Evolutionary conservation across 2,113 vertebrate species (phyloP), one percentile per base, ranked within the genome.

Genomic region (Lagopus muta): DNA sequence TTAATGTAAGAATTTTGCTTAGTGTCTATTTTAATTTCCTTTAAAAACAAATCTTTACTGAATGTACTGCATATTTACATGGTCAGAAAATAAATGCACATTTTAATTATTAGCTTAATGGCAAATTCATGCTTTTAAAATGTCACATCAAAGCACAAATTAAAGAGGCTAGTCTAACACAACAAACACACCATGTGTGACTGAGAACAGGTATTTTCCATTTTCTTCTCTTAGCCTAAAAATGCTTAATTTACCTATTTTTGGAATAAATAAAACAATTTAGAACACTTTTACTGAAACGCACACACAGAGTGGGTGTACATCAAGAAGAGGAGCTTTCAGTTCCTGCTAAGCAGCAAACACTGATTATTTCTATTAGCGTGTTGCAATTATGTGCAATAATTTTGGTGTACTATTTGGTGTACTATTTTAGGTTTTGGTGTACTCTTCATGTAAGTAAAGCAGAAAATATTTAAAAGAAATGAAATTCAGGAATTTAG

Each of bases 91-190:
- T 36, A 21, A 74, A 71, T 64, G 42, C 18, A 20, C 88, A 38
- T 80, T 94, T 93, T 90, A 90, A 86, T 86, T 88, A 77, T 82
- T 86, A 67, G 86, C 65, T 78, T 90, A 81, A 70, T 52, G 25
- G 69, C 38, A 96, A 92, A 93, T 78, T 92, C 69, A 74, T 76
- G 81, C 38, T 91, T 95, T 90, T 80, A 64, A 93, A 94, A 91
- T 91, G 82, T 71, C 82, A 91, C 22, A 65, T 88, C 90, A 94
- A 96, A 90, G 11, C 52, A 88, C 69, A 95, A 77, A 74, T 77
- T 74, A 67, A 91, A 90, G 72, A 86, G 34, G 6, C 11, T 74
- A 57, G 6, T 65, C 77, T 86, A 64, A 79, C 62, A 71, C 38
- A 60, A 88, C 82, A 90, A 93, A 74, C 32, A 50, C 17, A 83